These are phyloP conservation scores for Scaptomyza cyrtandrae DNA, from an alignment of 2,888 invertebrate genomes.

Conservation along the genomic window DNA sequence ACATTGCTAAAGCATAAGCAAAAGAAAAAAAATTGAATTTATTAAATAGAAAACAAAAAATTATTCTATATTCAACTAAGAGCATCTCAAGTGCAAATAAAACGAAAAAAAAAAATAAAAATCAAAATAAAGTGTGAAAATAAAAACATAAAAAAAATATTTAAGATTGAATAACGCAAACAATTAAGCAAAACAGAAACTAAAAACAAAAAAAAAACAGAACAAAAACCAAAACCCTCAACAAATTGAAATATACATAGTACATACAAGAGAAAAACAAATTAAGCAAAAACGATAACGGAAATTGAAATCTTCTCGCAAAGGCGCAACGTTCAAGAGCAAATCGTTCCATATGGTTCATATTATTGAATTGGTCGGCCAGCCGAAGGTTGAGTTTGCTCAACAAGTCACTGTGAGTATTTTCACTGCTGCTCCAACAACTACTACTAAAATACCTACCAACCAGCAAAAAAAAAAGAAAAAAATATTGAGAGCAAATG, in stretches of 20 bases:
- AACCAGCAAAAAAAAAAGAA: conserved; percentile 17
- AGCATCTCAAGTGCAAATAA: conserved; percentile 56
- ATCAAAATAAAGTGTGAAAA: conserved; percentile 35
- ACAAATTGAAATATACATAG: conserved; percentile 14
- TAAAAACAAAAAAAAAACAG: conserved; percentile 35
- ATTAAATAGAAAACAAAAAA: conserved; percentile 22
- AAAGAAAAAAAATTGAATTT: conserved; percentile 27
- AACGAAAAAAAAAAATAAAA: conserved; percentile 25
- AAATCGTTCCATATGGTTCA: conserved; percentile 91
- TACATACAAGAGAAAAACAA: conserved; percentile 4
- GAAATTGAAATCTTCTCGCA: conserved; percentile 66
- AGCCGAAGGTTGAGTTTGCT: conserved; percentile 91
- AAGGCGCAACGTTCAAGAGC: conserved; percentile 74
- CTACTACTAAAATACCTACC: conserved; percentile 5
- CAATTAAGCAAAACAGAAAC: conserved; percentile 32
- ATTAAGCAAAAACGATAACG: conserved; percentile 28
- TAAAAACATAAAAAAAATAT: conserved; percentile 21
- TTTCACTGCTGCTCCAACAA: conserved; percentile 2
- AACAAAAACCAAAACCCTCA: conserved; percentile 8
- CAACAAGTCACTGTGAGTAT: conserved; percentile 91
- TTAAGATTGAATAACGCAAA: conserved; percentile 24
- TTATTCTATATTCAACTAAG: conserved; percentile 33
- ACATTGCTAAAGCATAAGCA: conserved; percentile 47
- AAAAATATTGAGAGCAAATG: conserved; percentile 51
- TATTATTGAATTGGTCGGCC: conserved; percentile 91